phyloP scores from a whole-genome alignment of 2,888 invertebrate species.

The Polydrusus cervinus region DNA sequence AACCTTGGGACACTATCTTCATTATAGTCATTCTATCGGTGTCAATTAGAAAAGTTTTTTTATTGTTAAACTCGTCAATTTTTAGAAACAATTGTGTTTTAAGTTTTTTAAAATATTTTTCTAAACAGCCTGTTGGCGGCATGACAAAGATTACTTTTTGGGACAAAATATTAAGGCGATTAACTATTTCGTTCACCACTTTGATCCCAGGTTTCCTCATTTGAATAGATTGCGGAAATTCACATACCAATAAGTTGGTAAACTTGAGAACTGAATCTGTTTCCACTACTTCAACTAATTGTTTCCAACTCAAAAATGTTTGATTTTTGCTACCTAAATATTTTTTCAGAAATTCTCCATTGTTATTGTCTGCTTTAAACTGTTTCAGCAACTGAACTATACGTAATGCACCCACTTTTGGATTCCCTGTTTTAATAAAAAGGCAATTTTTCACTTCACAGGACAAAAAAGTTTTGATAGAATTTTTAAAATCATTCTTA shows the following conservation, averaged over 20 bases:
- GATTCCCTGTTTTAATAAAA: neutral
- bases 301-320: neutral
- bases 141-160: neutral
- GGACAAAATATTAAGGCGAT: neutral
- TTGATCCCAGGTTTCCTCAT: neutral
- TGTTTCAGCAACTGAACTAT: neutral
- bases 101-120: neutral
- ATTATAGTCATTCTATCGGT: neutral
- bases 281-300: neutral
- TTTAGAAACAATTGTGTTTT: neutral
- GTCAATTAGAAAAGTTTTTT: neutral
- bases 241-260: neutral
- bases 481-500: neutral
- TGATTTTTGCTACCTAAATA: neutral
- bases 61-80: neutral
- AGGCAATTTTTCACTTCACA: neutral
- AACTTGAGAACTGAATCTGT: neutral
- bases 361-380: neutral
- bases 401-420: neutral
- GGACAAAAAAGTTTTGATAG: neutral
- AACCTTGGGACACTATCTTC: neutral
- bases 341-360: neutral
- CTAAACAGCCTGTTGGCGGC: neutral
- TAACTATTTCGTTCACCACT: no score
- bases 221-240: neutral